Evolutionary conservation across 2,888 invertebrate genomes (phyloP).

Genomic region (Ophioninae sp.): DNA sequence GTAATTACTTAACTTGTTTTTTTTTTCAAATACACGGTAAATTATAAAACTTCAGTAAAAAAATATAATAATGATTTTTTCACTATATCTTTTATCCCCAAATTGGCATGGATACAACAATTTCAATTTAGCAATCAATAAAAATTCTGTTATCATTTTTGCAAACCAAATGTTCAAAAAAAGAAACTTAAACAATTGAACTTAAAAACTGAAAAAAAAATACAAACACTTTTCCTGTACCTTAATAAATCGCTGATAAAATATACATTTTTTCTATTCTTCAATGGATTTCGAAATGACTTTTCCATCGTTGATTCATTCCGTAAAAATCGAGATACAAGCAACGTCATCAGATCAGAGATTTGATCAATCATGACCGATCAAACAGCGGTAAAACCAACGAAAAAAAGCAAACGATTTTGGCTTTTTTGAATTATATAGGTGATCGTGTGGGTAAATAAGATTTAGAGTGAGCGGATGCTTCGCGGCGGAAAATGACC

Average conservation of each 20-base stretch:
- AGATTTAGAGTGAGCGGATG: constrained; percentile 68
- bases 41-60: no score
- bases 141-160: no score
- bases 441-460: background rate
- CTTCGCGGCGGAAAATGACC: constrained; percentile 80
- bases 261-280: background rate
- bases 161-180: no score
- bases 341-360: background rate
- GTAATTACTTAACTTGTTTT: no score
- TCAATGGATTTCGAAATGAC: background rate
- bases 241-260: background rate
- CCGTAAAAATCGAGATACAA: background rate
- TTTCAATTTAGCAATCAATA: no score
- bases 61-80: no score
- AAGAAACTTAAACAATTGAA: no score
- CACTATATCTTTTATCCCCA: no score
- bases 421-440: background rate
- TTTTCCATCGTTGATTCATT: background rate
- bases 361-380: constrained; percentile 56
- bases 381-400: constrained; percentile 39
- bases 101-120: no score
- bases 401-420: constrained; percentile 25
- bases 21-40: no score
- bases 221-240: no score
- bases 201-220: no score